Evolutionary conservation across 2,888 invertebrate genomes (phyloP).

Genomic region (Ormyrus pomaceus): DNA sequence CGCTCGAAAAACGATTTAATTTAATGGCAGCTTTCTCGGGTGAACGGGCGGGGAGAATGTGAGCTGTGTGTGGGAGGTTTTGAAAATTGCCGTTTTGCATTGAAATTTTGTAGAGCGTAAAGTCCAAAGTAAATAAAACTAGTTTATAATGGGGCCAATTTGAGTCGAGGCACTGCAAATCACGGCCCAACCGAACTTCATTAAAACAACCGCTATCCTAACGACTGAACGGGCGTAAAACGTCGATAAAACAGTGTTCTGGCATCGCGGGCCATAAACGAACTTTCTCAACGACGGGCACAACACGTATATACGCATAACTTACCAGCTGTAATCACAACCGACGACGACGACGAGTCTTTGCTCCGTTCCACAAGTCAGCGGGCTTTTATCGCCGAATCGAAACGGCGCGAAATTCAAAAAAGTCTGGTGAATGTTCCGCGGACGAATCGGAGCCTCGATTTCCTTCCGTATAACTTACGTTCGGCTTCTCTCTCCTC

Average conservation of each 20-base stretch:
- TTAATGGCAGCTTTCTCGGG: neutral
- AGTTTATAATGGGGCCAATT: neutral
- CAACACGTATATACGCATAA: conserved; percentile 11
- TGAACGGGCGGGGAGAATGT: neutral
- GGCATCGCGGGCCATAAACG: conserved; percentile 4
- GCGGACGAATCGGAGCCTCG: conserved; percentile 36
- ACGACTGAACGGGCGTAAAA: conserved; percentile 1
- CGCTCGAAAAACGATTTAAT: too few relatives aligned
- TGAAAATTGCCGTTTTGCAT: too few relatives aligned
- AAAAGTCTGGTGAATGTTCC: conserved; percentile 37
- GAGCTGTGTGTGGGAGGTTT: neutral
- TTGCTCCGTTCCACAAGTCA: neutral
- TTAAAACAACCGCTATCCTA: conserved; percentile 19
- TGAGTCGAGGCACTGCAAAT: conserved; percentile 6
- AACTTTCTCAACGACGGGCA: conserved; percentile 5
- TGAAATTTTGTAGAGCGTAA: too few relatives aligned
- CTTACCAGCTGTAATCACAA: conserved; percentile 51
- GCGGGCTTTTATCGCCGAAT: neutral
- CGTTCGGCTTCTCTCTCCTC: conserved; percentile 64
- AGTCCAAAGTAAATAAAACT: too few relatives aligned
- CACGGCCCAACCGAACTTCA: neutral
- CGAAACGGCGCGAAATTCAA: conserved; percentile 2
- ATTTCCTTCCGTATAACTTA: conserved; percentile 4
- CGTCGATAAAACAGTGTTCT: conserved; percentile 22
- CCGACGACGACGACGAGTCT: neutral